phyloP scores from a whole-genome alignment of 2,888 invertebrate genomes.

The Drosophila suboccidentalis region DNA sequence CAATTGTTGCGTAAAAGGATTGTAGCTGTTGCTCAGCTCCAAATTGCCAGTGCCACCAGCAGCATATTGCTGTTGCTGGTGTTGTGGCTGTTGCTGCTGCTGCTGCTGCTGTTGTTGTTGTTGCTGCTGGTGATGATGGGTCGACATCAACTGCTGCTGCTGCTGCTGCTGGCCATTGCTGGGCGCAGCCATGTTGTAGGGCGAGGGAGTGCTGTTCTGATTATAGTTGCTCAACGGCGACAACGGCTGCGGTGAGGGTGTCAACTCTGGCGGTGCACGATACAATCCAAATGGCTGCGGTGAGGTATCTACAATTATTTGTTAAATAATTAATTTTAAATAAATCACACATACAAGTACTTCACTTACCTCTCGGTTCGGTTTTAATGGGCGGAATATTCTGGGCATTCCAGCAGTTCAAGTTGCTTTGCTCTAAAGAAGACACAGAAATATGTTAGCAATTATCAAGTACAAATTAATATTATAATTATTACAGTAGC shows the following conservation, averaged over 20 bases:
- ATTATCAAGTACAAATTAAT: constrained; percentile 10
- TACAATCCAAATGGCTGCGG: constrained; percentile 83
- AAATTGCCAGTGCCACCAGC: constrained; percentile 36
- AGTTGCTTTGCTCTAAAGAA: constrained; percentile 68
- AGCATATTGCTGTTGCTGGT: constrained; percentile 60
- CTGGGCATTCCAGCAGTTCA: constrained; percentile 80
- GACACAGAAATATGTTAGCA: constrained; percentile 44
- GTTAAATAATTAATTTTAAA: background rate
- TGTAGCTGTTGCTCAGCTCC: constrained; percentile 63
- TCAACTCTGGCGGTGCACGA: constrained; percentile 80
- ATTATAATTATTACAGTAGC: constrained; percentile 2
- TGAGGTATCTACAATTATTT: constrained; percentile 79
- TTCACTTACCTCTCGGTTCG: constrained; percentile 84
- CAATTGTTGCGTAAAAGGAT: constrained; percentile 69
- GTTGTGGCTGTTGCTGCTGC: constrained; percentile 60
- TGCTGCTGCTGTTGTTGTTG: constrained; percentile 64
- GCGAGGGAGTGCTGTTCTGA: constrained; percentile 83
- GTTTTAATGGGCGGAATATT: constrained; percentile 84
- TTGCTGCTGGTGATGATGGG: constrained; percentile 70
- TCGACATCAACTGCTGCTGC: constrained; percentile 66
- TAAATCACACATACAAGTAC: background rate
- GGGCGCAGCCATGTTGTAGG: constrained; percentile 76
- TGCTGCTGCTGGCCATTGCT: constrained; percentile 62
- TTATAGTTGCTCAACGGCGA: constrained; percentile 83
- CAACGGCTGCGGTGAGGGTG: constrained; percentile 85